Conservation (phyloP, 2,888 invertebrate species). For the Apoderus coryli region DNA sequence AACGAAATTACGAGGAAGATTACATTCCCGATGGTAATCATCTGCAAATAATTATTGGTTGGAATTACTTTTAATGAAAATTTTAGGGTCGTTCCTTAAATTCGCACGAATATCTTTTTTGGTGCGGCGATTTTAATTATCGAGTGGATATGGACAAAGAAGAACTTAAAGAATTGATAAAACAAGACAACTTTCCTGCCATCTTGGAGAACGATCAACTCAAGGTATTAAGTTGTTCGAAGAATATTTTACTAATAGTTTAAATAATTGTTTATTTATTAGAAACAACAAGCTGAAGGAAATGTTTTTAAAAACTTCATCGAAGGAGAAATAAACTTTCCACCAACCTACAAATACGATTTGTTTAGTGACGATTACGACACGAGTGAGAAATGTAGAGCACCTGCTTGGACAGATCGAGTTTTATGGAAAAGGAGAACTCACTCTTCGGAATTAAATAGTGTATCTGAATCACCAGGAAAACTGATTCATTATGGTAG, state of each 20-base stretch:
- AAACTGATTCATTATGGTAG: slow-evolving; percentile 78
- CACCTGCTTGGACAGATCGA: slow-evolving; percentile 98
- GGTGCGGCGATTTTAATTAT: slow-evolving; percentile 99
- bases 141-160: slow-evolving; percentile 92
- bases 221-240: slow-evolving; percentile 29
- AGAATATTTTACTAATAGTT: neutral
- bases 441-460: slow-evolving; percentile 49
- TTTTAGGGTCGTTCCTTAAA: slow-evolving; percentile 67
- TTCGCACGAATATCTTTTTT: slow-evolving; percentile 96
- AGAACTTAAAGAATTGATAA: slow-evolving; percentile 74
- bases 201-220: slow-evolving; percentile 83
- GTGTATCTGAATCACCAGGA: slow-evolving; percentile 47
- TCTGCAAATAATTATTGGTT: neutral
- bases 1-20: slow-evolving; percentile 87
- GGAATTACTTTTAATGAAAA: slow-evolving; percentile 3
- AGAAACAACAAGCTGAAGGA: slow-evolving; percentile 62
- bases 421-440: slow-evolving; percentile 83
- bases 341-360: slow-evolving; percentile 98
- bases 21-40: slow-evolving; percentile 63
- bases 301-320: slow-evolving; percentile 84
- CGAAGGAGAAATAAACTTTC: slow-evolving; percentile 83
- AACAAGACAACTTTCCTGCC: slow-evolving; percentile 55
- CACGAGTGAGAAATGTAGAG: slow-evolving; percentile 93
- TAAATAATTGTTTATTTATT: slow-evolving; percentile 16
- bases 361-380: slow-evolving; percentile 97